Evolutionary conservation across 2,888 invertebrate genomes (phyloP).

Genomic region (Danaus chrysippus): DNA sequence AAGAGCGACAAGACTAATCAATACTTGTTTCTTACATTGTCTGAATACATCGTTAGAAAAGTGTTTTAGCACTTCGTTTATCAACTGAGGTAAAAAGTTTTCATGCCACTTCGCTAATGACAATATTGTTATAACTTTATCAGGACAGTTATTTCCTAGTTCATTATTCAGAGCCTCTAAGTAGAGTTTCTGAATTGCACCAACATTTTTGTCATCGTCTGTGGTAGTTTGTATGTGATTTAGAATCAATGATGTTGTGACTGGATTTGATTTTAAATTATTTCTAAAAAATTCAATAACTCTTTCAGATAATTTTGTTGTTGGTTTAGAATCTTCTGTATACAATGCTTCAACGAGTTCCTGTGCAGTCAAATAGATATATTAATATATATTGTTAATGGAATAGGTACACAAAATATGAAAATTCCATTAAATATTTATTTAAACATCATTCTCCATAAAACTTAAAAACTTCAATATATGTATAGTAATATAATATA

Average conservation of each 20-base stretch:
- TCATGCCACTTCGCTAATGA: slow-evolving; percentile 61
- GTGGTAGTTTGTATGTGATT: slow-evolving; percentile 51
- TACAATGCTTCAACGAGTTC: slow-evolving; percentile 60
- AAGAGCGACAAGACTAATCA: slow-evolving; percentile 64
- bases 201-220: slow-evolving; percentile 37
- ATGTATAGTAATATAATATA: too few species aligned
- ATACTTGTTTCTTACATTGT: slow-evolving; percentile 68
- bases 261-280: slow-evolving; percentile 67
- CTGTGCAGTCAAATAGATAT: slow-evolving; percentile 42
- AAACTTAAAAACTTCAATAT: too few species aligned
- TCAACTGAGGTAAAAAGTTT: slow-evolving; percentile 48
- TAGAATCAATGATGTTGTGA: slow-evolving; percentile 57
- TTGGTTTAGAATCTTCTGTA: slow-evolving; percentile 51
- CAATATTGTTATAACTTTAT: slow-evolving; percentile 59
- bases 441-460: too few species aligned
- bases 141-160: slow-evolving; percentile 51
- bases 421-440: too few species aligned
- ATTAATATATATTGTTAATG: not conserved
- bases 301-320: slow-evolving; percentile 50
- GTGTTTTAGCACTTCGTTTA: slow-evolving; percentile 52
- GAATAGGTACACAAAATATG: too few species aligned
- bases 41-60: slow-evolving; percentile 58
- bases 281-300: slow-evolving; percentile 60
- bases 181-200: slow-evolving; percentile 57
- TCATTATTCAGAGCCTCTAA: slow-evolving; percentile 59